Evolutionary conservation across 1,140 invertebrate species (phyloP).

Genomic region (Wiebesia pumilae): DNA sequence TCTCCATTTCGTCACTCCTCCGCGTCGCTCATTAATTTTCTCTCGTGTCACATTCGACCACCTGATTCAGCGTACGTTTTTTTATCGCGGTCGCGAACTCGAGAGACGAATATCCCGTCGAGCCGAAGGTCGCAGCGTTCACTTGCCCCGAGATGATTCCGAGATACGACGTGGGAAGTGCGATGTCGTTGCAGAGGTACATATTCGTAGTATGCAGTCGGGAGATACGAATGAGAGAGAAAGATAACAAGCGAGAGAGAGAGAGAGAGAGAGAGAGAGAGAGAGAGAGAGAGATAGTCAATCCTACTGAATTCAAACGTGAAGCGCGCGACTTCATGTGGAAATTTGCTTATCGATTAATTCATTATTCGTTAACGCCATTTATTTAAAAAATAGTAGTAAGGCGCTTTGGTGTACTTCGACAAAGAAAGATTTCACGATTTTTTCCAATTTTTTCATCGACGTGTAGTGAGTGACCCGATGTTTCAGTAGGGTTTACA

Average conservation of each 20-base stretch:
- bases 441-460: neutral
- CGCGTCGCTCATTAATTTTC: too few species aligned
- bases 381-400: neutral
- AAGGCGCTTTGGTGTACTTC: neutral
- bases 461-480: neutral
- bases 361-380: neutral
- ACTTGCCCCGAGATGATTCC: conserved; percentile 62
- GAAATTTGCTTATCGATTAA: neutral
- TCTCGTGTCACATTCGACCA: neutral
- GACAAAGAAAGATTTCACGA: neutral
- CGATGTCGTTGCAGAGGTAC: conserved; percentile 67
- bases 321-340: neutral
- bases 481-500: too few species aligned
- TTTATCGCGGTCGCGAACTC: neutral
- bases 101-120: neutral
- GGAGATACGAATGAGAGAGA: neutral
- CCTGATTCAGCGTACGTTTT: neutral
- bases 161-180: conserved; percentile 67
- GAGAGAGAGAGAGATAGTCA: neutral
- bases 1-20: neutral
- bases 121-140: neutral
- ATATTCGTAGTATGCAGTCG: neutral
- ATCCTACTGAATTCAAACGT: neutral
- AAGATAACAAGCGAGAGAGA: neutral
- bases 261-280: neutral